Base-by-base conservation (phyloP, 2,113 vertebrate species). In the Festucalex cinctus region DNA sequence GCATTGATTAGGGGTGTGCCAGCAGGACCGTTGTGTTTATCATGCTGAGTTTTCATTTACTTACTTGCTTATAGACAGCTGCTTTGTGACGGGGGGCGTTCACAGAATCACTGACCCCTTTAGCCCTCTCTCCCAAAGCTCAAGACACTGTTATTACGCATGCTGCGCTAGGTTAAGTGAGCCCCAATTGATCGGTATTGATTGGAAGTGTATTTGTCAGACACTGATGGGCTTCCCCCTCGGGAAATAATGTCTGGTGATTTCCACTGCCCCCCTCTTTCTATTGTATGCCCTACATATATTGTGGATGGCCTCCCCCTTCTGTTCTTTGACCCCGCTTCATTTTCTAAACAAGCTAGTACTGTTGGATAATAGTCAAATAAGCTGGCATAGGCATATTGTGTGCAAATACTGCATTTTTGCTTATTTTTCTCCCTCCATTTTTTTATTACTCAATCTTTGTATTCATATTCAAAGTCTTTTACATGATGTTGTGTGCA, bases 121-220 rank as follows among this genome's bases (percentile, higher is more conserved):
- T 35, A 3, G 48, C 67, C 54, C 17, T 16, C 28, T 1, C 39
- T 35, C 59, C 37, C 37, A 41, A 28, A 67, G 61, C 59, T 67
- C 73, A 78, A 69, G 54, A 80, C 66, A 54, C 24, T 60, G 68
- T 77, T 68, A 59, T 85, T 80, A 77, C 68, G 62, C 65, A 70
- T 66, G 32, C 44, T 14, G 24, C 76, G 14, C 63, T 61, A 70
- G 75, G 66, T 62, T 84, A 85, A 84, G 74, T 83, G 74, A 65
- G 78, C 35, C 63, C 51, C 76, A 77, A 90, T 86, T 86, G 82
- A 87, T 82, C 58, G 19, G 48, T 84, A 88, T 87, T 85, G 83
- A 89, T 88, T 69, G 32, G 58, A 77, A 76, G 74, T 78, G 70
- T 80, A 85, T 84, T 86, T 85, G 72, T 76, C 78, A 75, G 72